These are phyloP conservation scores for Drosophila simulans DNA, from an alignment of 1,140 invertebrate genomes.

Conservation along the genomic window DNA sequence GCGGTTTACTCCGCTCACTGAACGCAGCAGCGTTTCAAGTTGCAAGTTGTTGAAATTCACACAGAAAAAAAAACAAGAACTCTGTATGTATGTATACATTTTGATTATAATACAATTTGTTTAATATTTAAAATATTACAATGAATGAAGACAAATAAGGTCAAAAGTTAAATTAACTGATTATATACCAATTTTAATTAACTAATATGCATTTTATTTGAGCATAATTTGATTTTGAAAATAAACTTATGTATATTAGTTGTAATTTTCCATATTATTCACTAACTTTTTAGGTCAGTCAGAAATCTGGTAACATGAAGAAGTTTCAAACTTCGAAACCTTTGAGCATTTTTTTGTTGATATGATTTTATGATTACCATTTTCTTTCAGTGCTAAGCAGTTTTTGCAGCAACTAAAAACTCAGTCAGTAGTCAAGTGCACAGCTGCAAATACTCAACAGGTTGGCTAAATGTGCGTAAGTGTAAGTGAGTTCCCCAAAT, in stretches of 20 bases:
- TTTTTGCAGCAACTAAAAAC: constrained; percentile 28
- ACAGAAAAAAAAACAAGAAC: neutral
- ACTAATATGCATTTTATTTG: too few relatives aligned
- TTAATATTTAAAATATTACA: neutral
- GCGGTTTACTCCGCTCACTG: constrained; percentile 38
- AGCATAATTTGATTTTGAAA: too few relatives aligned
- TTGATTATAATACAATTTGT: neutral
- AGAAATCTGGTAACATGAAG: too few relatives aligned
- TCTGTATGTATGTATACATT: too few relatives aligned
- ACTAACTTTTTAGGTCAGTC: too few relatives aligned
- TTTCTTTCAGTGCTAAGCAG: neutral
- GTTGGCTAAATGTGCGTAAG: constrained; percentile 43
- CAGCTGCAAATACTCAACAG: constrained; percentile 58
- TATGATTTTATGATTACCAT: neutral
- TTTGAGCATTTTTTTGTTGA: too few relatives aligned
- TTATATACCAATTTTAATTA: too few relatives aligned
- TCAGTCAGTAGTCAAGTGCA: constrained; percentile 65
- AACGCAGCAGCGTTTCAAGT: constrained; percentile 52
- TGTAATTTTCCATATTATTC: too few relatives aligned
- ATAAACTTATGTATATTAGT: too few relatives aligned
- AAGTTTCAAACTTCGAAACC: too few relatives aligned
- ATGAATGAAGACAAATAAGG: neutral
- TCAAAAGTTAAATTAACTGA: neutral
- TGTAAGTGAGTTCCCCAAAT: constrained; percentile 41
- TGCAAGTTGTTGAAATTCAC: constrained; percentile 49